Percentiles rank a stretch among this genome's conserved stretches.
Evolutionary conservation across 1,140 invertebrate genomes (phyloP).

Genomic region (Portunus trituberculatus): DNA sequence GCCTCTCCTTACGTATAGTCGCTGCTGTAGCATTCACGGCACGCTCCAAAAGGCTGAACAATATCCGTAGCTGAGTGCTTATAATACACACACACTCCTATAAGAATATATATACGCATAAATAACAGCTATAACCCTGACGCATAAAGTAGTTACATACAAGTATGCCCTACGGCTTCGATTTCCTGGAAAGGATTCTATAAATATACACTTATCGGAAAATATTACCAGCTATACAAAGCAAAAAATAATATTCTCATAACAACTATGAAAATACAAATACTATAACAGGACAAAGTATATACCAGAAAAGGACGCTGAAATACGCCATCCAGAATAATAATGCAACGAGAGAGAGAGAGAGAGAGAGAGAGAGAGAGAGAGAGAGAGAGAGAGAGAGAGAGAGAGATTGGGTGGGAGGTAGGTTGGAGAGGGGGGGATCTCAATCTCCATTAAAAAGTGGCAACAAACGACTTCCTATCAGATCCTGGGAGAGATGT

Average conservation of each 20-base stretch:
- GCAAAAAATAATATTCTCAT: too few species aligned
- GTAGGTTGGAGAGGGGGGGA: not conserved
- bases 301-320: too few species aligned
- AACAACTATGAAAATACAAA: not conserved
- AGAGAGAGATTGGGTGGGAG: not conserved
- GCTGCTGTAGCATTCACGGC: too few species aligned
- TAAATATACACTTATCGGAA: not conserved
- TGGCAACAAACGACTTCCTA: not conserved
- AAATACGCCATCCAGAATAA: too few species aligned
- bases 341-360: not conserved
- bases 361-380: constrained; percentile 20
- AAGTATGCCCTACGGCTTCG: not conserved
- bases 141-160: not conserved
- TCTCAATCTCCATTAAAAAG: not conserved
- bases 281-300: not conserved
- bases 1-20: too few species aligned
- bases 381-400: constrained; percentile 20
- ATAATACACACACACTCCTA: not conserved
- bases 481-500: not conserved
- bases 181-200: not conserved
- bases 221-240: not conserved
- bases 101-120: not conserved
- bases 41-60: too few species aligned
- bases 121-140: not conserved
- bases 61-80: too few species aligned